Conservation (phyloP, 2,113 vertebrate genomes). For the Arothron firmamentum region DNA sequence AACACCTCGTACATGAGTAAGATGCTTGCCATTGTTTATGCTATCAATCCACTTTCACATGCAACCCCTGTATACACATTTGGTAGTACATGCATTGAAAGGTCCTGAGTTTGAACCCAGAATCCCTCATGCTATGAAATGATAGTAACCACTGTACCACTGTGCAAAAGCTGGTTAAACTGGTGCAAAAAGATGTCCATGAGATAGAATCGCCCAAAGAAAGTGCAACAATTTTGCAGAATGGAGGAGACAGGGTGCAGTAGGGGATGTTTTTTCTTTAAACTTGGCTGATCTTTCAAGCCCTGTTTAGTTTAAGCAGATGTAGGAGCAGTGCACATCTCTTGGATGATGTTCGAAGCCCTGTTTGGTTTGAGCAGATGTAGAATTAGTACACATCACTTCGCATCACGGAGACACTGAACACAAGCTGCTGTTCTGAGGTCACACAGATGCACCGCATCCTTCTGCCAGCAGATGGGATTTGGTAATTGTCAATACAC, state of each 20-base stretch:
- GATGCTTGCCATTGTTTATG: no score
- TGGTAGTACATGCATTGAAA: no score
- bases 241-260: conserved; percentile 1
- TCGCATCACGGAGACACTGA: conserved; percentile 69
- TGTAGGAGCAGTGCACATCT: conserved; percentile 73
- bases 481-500: conserved; percentile 45
- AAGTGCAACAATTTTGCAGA: conserved; percentile 8
- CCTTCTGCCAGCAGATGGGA: conserved; percentile 31
- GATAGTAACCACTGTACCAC: no score
- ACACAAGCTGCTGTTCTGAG: conserved; percentile 56
- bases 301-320: conserved; percentile 69
- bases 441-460: conserved; percentile 38
- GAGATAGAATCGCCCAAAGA: neutral
- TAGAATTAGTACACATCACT: conserved; percentile 73
- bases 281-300: conserved; percentile 65
- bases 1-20: no score
- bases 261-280: conserved; percentile 38
- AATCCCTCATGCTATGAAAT: no score
- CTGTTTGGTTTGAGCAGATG: conserved; percentile 72
- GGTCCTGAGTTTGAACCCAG: no score
- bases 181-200: neutral
- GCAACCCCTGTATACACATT: no score
- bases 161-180: neutral
- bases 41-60: no score
- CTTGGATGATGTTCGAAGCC: conserved; percentile 66